These are phyloP conservation scores for Trachelus iudaicus DNA, from an alignment of 2,888 invertebrate genomes.

Conservation along the genomic window DNA sequence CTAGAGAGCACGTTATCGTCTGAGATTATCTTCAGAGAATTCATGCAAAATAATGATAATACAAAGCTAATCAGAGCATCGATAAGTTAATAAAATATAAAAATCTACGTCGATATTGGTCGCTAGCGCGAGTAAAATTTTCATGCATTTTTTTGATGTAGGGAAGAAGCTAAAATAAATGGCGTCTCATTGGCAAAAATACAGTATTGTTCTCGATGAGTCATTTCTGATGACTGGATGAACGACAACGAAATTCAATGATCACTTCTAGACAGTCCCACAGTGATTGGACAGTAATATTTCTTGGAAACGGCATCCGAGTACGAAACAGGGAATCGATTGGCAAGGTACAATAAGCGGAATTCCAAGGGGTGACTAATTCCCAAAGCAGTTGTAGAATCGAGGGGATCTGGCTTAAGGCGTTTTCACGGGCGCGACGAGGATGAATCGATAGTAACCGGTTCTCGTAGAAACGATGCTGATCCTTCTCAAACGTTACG, in stretches of 20 bases:
- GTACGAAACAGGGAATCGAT: background rate
- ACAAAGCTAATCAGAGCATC: background rate
- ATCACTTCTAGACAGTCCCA: background rate
- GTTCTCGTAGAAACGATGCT: constrained; percentile 31
- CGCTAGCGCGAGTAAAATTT: background rate
- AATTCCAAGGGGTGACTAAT: background rate
- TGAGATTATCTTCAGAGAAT: no score
- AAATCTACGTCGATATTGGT: background rate
- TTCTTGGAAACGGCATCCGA: background rate
- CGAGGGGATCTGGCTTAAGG: background rate
- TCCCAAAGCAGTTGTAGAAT: background rate
- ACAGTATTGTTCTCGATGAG: background rate
- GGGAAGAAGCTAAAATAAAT: background rate
- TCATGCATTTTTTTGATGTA: background rate
- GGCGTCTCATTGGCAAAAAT: background rate
- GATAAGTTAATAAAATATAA: background rate
- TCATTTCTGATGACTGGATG: background rate
- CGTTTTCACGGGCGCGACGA: background rate
- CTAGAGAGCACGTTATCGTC: no score
- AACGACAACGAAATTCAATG: background rate
- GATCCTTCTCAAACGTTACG: constrained; percentile 28
- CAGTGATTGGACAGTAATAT: background rate
- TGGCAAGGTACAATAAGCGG: background rate
- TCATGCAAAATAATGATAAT: background rate
- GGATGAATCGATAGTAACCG: background rate